Conservation (phyloP, 2,797 vertebrate genomes). For the Urosaurus nigricauda region DNA sequence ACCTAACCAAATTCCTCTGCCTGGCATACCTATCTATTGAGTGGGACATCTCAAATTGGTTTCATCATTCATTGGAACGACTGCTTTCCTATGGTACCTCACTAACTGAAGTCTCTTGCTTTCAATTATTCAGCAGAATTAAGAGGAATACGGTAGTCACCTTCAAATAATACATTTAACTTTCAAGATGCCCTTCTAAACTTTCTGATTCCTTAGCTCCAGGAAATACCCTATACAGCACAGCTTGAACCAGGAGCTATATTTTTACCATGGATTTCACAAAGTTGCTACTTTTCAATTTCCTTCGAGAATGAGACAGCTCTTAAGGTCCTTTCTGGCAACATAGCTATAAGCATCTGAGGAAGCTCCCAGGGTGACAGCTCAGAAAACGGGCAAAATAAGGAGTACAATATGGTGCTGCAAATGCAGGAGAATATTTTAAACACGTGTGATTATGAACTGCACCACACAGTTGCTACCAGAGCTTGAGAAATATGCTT, state of each 20-base stretch:
- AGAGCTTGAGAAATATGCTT: neutral
- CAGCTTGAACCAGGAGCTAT: neutral
- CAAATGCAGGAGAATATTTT: neutral
- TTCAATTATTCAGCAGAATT: neutral
- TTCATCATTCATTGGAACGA: neutral
- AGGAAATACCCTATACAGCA: neutral
- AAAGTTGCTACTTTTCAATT: neutral
- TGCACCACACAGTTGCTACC: neutral
- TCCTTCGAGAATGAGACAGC: neutral
- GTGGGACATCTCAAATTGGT: neutral
- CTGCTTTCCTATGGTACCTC: neutral
- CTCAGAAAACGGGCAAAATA: neutral
- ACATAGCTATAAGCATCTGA: neutral
- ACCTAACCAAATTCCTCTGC: neutral
- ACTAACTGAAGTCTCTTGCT: neutral
- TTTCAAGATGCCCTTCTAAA: slow-evolving; percentile 12
- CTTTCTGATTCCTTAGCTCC: neutral
- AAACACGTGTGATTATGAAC: neutral
- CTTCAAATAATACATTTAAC: slow-evolving; percentile 6
- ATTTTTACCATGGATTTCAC: neutral
- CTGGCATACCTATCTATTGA: neutral
- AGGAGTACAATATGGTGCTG: neutral
- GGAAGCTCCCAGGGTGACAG: neutral
- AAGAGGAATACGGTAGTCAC: slow-evolving; percentile 21
- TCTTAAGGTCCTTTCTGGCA: neutral